Evolutionary conservation across 2,888 invertebrate genomes (phyloP).

Genomic region (Mythimna impura): DNA sequence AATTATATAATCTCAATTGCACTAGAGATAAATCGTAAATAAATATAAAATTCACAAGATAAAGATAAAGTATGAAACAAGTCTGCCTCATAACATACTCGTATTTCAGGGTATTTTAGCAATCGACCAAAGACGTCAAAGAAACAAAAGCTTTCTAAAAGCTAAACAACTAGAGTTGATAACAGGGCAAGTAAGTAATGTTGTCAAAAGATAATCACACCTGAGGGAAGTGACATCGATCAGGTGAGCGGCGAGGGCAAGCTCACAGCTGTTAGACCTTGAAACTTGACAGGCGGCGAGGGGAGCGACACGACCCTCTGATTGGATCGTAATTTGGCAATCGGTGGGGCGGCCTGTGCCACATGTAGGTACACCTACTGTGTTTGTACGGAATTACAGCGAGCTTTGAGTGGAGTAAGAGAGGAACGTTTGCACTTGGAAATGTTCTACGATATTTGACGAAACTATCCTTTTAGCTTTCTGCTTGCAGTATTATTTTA

Average conservation of each 20-base stretch:
- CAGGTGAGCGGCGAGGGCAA: conserved; percentile 49
- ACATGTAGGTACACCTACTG: neutral
- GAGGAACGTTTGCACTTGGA: neutral
- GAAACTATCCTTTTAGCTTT: too few species aligned
- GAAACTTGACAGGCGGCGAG: conserved; percentile 44
- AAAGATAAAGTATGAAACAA: neutral
- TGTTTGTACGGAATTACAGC: neutral
- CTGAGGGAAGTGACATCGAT: conserved; percentile 39
- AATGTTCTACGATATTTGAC: neutral
- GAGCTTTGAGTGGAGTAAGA: conserved; percentile 1
- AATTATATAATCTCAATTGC: neutral
- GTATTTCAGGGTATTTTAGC: too few species aligned
- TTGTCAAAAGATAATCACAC: conserved; percentile 19
- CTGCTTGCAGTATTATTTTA: too few species aligned
- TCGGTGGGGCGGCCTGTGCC: conserved; percentile 42
- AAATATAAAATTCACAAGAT: neutral
- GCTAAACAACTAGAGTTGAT: neutral
- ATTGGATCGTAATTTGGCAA: conserved; percentile 50
- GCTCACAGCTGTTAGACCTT: conserved; percentile 62
- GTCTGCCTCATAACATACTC: neutral
- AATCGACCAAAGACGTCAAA: neutral
- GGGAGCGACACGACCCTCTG: conserved; percentile 42
- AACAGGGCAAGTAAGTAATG: conserved; percentile 11
- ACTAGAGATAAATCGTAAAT: neutral
- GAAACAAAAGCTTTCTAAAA: neutral